Evolutionary conservation across 2,797 vertebrate genomes (phyloP).

Genomic region (Tapirus indicus): DNA sequence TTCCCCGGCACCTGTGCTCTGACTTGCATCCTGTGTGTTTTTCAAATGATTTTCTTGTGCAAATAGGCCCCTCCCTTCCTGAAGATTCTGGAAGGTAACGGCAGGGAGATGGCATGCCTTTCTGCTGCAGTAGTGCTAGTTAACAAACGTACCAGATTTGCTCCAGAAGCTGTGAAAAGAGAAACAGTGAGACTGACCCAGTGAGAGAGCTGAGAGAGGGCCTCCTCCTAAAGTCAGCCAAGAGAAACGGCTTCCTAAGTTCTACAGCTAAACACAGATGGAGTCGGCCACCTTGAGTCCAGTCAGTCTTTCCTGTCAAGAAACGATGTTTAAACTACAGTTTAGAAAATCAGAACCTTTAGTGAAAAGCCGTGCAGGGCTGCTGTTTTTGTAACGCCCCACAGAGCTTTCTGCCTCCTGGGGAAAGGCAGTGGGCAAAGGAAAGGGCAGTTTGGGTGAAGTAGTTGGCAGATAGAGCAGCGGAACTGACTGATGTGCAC

Average conservation of each 20-base stretch:
- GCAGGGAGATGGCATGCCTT: background rate
- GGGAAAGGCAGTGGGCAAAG: background rate
- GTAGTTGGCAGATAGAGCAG: background rate
- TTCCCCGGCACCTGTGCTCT: background rate
- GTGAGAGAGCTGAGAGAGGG: background rate
- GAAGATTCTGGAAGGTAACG: background rate
- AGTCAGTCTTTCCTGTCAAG: background rate
- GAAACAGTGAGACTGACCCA: too few species aligned
- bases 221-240: background rate
- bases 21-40: background rate
- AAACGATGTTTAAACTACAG: background rate
- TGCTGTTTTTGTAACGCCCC: background rate
- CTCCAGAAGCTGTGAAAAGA: background rate
- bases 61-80: background rate
- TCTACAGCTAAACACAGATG: background rate
- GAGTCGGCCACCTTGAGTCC: background rate
- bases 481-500: accelerated
- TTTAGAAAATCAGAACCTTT: background rate
- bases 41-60: background rate
- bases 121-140: background rate
- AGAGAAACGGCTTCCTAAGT: background rate
- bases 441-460: background rate
- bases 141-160: too few species aligned
- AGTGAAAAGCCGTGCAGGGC: background rate
- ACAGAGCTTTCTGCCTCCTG: background rate